phyloP scores from a whole-genome alignment of 2,113 vertebrate species.

The Diphyllodes magnificus region DNA sequence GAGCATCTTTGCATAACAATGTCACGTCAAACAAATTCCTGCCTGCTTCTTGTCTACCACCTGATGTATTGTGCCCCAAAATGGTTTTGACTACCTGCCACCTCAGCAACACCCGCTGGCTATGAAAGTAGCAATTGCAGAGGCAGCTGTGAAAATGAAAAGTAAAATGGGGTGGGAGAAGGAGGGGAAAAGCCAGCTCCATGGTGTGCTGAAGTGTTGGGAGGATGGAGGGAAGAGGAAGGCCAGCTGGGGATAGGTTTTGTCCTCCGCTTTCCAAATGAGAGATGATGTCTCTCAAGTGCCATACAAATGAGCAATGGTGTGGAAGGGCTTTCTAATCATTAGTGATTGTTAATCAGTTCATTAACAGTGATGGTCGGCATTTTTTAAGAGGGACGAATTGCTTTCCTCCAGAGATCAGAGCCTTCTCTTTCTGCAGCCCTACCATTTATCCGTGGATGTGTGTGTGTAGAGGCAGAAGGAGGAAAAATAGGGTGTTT shows the following conservation, averaged over 20 bases:
- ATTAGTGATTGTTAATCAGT: constrained; percentile 46
- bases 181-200: not conserved
- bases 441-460: not conserved
- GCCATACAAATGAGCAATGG: not conserved
- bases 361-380: not conserved
- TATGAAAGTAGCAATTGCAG: constrained; percentile 47
- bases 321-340: constrained; percentile 20
- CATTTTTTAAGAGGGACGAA: not conserved
- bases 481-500: not conserved
- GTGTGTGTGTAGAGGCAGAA: not conserved
- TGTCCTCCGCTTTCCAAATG: not conserved
- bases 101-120: constrained; percentile 20
- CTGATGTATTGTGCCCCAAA: constrained; percentile 55
- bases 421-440: not conserved
- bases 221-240: not conserved
- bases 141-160: constrained; percentile 55
- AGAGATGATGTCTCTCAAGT: not conserved
- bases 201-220: not conserved
- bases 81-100: constrained; percentile 44
- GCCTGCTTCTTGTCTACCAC: not conserved
- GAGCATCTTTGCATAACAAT: constrained; percentile 38
- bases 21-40: constrained; percentile 43
- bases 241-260: not conserved
- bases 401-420: not conserved
- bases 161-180: not conserved